These are phyloP conservation scores for Neodiprion lecontei DNA, from an alignment of 1,140 invertebrate genomes.

Conservation along the genomic window DNA sequence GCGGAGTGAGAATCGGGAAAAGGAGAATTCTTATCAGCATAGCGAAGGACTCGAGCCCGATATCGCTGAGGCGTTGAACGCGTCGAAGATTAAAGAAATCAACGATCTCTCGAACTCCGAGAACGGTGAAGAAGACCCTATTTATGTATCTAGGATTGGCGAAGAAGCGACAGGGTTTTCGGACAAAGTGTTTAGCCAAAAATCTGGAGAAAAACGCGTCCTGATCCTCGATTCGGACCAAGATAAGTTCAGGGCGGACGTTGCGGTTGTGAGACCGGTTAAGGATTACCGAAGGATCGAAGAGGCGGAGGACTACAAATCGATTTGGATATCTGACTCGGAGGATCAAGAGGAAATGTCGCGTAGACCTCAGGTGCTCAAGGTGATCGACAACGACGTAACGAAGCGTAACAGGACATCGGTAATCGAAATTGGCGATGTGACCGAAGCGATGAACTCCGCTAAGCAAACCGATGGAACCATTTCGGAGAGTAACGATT, in stretches of 20 bases:
- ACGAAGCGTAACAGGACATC: conserved; percentile 38
- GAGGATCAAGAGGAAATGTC: conserved; percentile 53
- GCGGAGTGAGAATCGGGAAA: not conserved
- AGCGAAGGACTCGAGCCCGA: not conserved
- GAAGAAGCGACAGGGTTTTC: not conserved
- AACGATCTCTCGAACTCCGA: not conserved
- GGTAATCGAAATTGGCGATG: conserved; percentile 30
- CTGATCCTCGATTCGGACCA: conserved; percentile 15
- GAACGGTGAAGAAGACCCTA: not conserved
- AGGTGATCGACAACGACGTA: conserved; percentile 56
- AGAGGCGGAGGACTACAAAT: conserved; percentile 47
- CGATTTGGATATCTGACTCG: conserved; percentile 53
- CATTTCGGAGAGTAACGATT: not conserved
- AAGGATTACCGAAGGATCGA: conserved; percentile 25
- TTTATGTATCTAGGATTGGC: not conserved
- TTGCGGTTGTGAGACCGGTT: conserved; percentile 24
- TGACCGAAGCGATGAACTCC: conserved; percentile 21
- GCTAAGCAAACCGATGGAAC: not conserved
- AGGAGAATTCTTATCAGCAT: not conserved
- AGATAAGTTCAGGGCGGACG: conserved; percentile 25
- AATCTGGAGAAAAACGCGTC: conserved; percentile 17
- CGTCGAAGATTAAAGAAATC: not conserved
- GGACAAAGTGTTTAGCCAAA: conserved; percentile 4
- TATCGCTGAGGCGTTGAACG: not conserved
- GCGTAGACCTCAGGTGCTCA: conserved; percentile 55